Base-by-base conservation (phyloP, 92 coral and sea anemone genomes). In the Porites divaricata region DNA sequence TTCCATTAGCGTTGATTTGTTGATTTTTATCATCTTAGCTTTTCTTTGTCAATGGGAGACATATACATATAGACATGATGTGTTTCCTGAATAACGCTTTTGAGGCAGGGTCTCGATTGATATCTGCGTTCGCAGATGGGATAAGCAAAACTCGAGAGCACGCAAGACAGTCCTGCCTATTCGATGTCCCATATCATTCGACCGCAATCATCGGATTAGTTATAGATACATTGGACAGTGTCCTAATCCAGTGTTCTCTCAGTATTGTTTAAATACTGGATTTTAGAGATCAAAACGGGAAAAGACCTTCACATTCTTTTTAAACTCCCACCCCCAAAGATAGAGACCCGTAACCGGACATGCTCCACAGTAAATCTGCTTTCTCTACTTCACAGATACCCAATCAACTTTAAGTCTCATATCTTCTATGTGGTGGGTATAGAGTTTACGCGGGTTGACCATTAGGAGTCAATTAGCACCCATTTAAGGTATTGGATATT, bases 1-100 rank as follows among this genome's bases (percentile, higher is more conserved):
- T 94, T 93, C 95, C 98, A 92, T 87, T 94, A 93, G 90, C 85
- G 94, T 84, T 93, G 95, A 94, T 94, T 92, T 94, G 98, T 94
- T 94, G 98, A 94, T 94, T 81, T 94, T 89, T 88, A 89, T 90
- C 95, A 94, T 94, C 93, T 92, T 92, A 86, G 87, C 90, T 85
- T 91, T 91, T 88, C 94, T 89, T 85, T 89, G 95, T 91, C 89
- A 90, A 91, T 91, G 90, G 92, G 90, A 94, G 93, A 86, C 95
- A 94, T 84, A 92, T 92, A 87, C 90, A 91, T 91, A 91, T 88
- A 91, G 86, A 85, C 90, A 89, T 89, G 88, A 91, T 91, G 93
- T 82, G 93, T 87, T 94, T 91, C 93, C 92, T 86, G 88, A 80
- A 85, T 74, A 90, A 80, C 69, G 75, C 80, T 81, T 84, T 88